Evolutionary conservation across 2,888 invertebrate genomes (phyloP), one percentile per base, ranked within the genome.

Genomic region (Thecophora atra): DNA sequence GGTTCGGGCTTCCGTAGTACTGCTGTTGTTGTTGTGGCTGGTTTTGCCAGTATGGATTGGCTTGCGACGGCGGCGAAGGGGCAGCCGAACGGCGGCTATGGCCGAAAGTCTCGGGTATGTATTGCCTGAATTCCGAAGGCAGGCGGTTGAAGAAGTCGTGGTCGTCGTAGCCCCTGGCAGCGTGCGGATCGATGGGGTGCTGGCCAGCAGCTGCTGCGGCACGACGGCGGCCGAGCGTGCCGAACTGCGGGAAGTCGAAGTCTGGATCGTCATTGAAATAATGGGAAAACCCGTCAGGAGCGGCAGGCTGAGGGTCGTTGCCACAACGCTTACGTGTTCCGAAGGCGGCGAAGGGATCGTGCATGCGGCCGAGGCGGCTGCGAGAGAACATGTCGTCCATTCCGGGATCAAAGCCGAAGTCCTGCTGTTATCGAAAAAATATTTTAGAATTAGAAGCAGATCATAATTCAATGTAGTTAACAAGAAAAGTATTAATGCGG

Each of bases 41-140:
- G 77, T 72, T 19, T 71, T 24, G 58, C 15, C 58, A 66, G 51
- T 74, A 72, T 6, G 62, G 26, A 24, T 71, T 70, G 11, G 62
- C 66, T 30, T 76, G 78, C n/a, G 72, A 72, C 7, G 75, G 72
- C 52, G 75, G 76, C 2, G 75, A 68, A 6, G 62, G 65, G 64
- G 72, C 74, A 70, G 74, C 72, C 70, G 74, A 77, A n/a, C 72
- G 73, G 65, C 85, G 82, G 44, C 84, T 79, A 30, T 82, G 78
- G 2, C 82, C 83, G 75, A 87, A 87, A 30, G 79, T 74, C 37
- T 85, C 87, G 17, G 87, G 87, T 77, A 87, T 85, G 67, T 85
- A 85, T 69, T 86, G 85, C 24, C 87, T 79, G 74, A 87, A 87
- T 78, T 87, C 85, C n/a, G 84, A 81, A 68, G 87, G 87, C 74